A percentile compares a stretch with the other conserved stretches of the same genome.
These are phyloP conservation scores for Sipha maydis DNA, from an alignment of 2,888 invertebrate genomes.

Conservation along the genomic window DNA sequence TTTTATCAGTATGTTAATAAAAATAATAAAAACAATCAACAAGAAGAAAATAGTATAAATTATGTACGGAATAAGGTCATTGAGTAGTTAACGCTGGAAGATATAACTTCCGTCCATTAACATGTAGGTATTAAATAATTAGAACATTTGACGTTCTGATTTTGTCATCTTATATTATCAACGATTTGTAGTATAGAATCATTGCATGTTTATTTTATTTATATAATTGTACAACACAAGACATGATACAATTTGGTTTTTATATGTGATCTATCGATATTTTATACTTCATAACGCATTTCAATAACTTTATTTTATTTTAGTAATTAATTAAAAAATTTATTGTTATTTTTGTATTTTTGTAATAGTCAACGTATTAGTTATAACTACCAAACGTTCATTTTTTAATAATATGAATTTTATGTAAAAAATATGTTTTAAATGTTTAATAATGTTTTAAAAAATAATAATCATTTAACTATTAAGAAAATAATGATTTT, in stretches of 20 bases:
- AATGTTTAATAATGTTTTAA: too few relatives aligned
- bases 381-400: too few relatives aligned
- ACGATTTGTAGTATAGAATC: conserved; percentile 25
- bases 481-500: too few relatives aligned
- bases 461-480: not conserved
- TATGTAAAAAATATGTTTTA: too few relatives aligned
- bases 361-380: too few relatives aligned
- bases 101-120: not conserved
- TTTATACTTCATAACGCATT: conserved; percentile 33
- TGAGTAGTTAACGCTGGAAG: conserved; percentile 5
- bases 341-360: too few relatives aligned
- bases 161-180: not conserved
- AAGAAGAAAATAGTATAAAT: not conserved
- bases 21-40: conserved; percentile 1
- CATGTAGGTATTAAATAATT: conserved; percentile 38
- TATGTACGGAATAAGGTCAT: not conserved
- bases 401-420: too few relatives aligned
- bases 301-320: conserved; percentile 12
- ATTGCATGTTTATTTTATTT: conserved; percentile 51
- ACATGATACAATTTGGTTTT: conserved; percentile 47
- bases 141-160: conserved; percentile 26
- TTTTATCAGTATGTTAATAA: not conserved
- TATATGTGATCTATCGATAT: not conserved
- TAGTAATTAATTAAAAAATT: too few relatives aligned
- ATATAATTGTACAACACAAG: conserved; percentile 42